Evolutionary conservation across 2,797 vertebrate genomes (phyloP).

Genomic region (Craterocephalus amniculus): DNA sequence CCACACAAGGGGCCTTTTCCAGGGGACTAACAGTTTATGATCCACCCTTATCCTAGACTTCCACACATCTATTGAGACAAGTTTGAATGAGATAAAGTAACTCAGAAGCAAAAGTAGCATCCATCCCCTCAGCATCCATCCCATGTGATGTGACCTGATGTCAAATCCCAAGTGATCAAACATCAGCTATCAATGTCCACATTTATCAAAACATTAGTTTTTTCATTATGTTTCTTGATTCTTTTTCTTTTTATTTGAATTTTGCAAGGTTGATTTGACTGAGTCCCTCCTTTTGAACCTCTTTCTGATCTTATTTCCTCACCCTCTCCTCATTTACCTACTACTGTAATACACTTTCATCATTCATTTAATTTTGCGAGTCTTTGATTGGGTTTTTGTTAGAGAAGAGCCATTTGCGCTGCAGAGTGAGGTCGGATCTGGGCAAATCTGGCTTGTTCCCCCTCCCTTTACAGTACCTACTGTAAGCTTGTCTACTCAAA

Average conservation of each 20-base stretch:
- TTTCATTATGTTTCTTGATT: not conserved
- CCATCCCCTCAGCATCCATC: not conserved
- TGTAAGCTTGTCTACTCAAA: not conserved
- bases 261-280: not conserved
- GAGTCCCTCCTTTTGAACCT: not conserved
- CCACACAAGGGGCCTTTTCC: not conserved
- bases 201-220: not conserved
- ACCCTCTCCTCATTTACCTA: slow-evolving; percentile 4
- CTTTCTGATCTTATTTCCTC: not conserved
- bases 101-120: slow-evolving; percentile 6
- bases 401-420: not conserved
- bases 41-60: slow-evolving; percentile 4
- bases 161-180: not conserved
- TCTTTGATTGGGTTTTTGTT: slow-evolving; percentile 7
- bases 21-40: not conserved
- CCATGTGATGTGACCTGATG: not conserved
- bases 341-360: not conserved
- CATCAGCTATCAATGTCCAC: not conserved
- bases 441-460: slow-evolving; percentile 15
- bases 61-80: slow-evolving; percentile 23
- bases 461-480: not conserved
- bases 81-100: slow-evolving; percentile 9
- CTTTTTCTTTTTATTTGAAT: not conserved
- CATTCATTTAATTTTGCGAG: not conserved
- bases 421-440: slow-evolving; percentile 19